Evolutionary conservation across 2,113 vertebrate species (phyloP).

Genomic region (Phoxinus phoxinus): DNA sequence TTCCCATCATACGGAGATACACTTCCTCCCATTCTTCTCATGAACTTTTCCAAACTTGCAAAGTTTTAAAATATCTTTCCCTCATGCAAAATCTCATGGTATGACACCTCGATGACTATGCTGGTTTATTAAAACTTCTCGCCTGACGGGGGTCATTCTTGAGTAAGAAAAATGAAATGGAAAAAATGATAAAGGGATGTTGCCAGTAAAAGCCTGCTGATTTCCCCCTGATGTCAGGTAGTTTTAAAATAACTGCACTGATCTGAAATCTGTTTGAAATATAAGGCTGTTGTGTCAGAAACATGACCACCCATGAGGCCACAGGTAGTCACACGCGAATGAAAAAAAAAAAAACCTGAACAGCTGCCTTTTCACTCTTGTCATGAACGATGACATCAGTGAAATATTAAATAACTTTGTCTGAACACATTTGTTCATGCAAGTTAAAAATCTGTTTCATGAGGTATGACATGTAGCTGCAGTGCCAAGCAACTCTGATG

Average conservation of each 20-base stretch:
- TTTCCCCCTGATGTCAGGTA: background rate
- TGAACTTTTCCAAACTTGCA: slow-evolving; percentile 20
- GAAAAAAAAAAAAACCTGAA: too few relatives aligned
- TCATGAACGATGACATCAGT: background rate
- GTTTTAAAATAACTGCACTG: background rate
- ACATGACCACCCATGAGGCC: background rate
- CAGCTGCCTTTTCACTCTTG: background rate
- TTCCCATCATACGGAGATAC: slow-evolving; percentile 32
- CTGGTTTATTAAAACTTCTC: background rate
- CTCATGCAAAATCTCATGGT: background rate
- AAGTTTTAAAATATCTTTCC: slow-evolving; percentile 3
- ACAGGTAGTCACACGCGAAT: background rate
- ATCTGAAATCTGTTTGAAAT: slow-evolving; percentile 5
- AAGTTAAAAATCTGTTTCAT: slow-evolving; percentile 4
- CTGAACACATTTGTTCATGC: background rate
- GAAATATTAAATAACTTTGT: background rate
- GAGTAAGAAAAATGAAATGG: slow-evolving; percentile 3
- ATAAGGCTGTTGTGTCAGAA: background rate
- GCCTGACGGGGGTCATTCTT: background rate
- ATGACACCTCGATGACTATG: background rate
- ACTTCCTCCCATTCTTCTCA: slow-evolving; percentile 6
- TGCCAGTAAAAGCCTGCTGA: background rate
- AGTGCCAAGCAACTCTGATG: background rate
- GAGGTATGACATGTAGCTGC: background rate
- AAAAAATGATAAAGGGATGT: background rate